Base-by-base conservation (phyloP, 2,113 vertebrate genomes). In the Ictidomys tridecemlineatus region DNA sequence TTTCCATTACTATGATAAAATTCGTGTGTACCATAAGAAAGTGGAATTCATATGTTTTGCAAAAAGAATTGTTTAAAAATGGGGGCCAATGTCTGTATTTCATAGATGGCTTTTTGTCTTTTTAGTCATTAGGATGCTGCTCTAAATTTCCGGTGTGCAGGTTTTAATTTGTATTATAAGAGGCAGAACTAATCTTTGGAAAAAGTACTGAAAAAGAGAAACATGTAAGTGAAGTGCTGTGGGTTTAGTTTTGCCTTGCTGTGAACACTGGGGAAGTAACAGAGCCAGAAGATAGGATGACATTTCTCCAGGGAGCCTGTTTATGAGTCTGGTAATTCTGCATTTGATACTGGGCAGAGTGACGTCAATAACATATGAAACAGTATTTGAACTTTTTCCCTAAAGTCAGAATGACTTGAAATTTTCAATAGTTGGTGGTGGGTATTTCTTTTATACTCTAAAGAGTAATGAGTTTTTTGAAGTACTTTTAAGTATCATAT, bases 141-240 rank as follows among this genome's bases (percentile, higher is more conserved):
- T 91, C 28, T 77, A 61, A 92, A 83, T 82, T 80, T 95, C 58
- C 86, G 6, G 58, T 30, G 8, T 20, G 5, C 13, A 14, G 9
- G 16, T 85, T 96, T 93, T 74, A 53, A 77, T 86, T 92, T 79
- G 18, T 67, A 65, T 72, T 61, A 18, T 28, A 83, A 89, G 34
- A 45, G 26, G 13, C 28, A 91, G 24, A 2, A 0, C 13, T 69
- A 56, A 14, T 20, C 18, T 97, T 90, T 65, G 28, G 4, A 63
- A 85, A 26, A 30, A 61, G 74, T 92, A 73, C 20, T 78, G 28
- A 53, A 48, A 69, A 83, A 48, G 26, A 85, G 37, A 88, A 32
- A n/a, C 28, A 26, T 85, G 26, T 45, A 58, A 14, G 11, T 85
- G 28, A 58, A 67, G 30, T 4, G 85, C 5, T 76, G 1, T 61